A percentile compares a stretch with the other conserved stretches of the same genome.
Conservation (phyloP, 2,797 vertebrate genomes). For the Lepilemur ruficaudatus region DNA sequence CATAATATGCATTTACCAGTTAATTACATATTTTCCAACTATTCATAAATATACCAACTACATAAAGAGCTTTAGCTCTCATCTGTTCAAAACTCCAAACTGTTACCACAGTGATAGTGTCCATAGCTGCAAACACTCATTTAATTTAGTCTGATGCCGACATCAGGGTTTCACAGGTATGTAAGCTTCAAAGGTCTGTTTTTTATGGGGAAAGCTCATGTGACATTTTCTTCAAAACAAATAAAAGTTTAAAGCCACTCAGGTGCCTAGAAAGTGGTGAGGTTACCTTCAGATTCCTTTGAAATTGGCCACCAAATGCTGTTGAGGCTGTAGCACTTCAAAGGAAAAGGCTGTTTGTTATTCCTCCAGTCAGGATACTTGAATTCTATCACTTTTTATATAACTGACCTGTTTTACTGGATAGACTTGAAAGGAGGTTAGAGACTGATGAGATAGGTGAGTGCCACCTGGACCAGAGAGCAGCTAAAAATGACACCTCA, state of each 20-base stretch:
- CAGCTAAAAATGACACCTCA: not conserved
- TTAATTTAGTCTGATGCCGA: not conserved
- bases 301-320: conserved; percentile 16
- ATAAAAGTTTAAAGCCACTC: conserved; percentile 63
- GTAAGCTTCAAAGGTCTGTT: conserved; percentile 46
- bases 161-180: not conserved
- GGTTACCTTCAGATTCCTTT: conserved; percentile 11
- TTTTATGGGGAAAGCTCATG: conserved; percentile 33
- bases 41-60: not conserved
- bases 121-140: not conserved
- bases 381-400: conserved; percentile 23
- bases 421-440: conserved; percentile 76
- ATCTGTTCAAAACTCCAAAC: not conserved
- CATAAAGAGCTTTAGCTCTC: not conserved
- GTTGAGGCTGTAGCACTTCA: not conserved
- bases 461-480: conserved; percentile 24
- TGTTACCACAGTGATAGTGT: not conserved
- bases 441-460: conserved; percentile 69
- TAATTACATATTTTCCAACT: not conserved
- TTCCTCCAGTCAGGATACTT: not conserved
- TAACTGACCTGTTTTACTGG: conserved; percentile 5
- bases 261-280: conserved; percentile 23
- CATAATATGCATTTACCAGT: not conserved
- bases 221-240: conserved; percentile 58
- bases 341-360: not conserved